Percentiles rank a stretch among this genome's conserved stretches.
These are phyloP conservation scores for Yponomeuta sedellus DNA, from an alignment of 2,888 invertebrate species.

Conservation along the genomic window DNA sequence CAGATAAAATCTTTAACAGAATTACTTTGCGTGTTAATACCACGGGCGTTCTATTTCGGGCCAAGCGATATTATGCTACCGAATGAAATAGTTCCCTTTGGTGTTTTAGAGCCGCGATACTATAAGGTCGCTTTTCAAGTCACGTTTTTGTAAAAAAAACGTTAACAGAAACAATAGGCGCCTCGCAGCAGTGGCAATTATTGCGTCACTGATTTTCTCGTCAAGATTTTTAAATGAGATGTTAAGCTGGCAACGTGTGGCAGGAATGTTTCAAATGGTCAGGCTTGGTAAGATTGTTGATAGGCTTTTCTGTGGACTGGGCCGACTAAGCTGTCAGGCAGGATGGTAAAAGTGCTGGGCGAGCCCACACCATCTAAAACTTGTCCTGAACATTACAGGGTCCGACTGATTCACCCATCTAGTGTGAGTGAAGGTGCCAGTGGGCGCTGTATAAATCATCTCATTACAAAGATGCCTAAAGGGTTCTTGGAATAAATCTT, in stretches of 20 bases:
- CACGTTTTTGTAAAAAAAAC: not conserved
- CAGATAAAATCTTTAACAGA: constrained; percentile 62
- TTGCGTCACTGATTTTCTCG: constrained; percentile 55
- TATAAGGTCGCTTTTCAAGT: not conserved
- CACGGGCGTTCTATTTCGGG: constrained; percentile 52
- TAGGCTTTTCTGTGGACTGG: too few relatives aligned
- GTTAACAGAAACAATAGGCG: constrained; percentile 44
- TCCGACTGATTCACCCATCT: too few relatives aligned
- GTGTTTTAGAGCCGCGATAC: not conserved
- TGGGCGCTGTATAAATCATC: too few relatives aligned
- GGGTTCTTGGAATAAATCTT: too few relatives aligned
- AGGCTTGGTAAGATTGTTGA: not conserved
- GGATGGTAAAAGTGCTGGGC: too few relatives aligned
- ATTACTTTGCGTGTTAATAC: constrained; percentile 59
- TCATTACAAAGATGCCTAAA: too few relatives aligned
- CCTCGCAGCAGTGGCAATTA: constrained; percentile 45
- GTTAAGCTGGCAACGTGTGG: constrained; percentile 21
- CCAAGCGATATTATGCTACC: constrained; percentile 35
- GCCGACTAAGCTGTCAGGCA: too few relatives aligned
- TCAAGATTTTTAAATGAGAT: constrained; percentile 46
- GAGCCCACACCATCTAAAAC: too few relatives aligned
- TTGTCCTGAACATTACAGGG: too few relatives aligned
- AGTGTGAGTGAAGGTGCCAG: too few relatives aligned
- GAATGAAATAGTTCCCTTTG: constrained; percentile 23
- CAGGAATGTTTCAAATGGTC: constrained; percentile 28